Conservation (phyloP, 2,888 invertebrate species). For the Acleris holmiana region DNA sequence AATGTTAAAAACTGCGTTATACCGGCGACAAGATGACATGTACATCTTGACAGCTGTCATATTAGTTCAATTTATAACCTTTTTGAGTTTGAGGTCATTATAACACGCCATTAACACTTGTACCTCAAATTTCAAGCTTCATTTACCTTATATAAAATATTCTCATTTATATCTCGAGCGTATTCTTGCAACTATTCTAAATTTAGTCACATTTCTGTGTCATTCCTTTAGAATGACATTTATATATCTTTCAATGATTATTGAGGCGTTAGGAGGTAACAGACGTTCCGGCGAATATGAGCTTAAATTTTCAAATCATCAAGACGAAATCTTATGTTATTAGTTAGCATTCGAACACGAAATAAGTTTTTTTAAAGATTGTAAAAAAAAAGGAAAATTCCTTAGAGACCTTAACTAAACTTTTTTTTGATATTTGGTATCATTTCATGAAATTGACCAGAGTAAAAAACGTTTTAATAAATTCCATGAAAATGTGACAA, state of each 20-base stretch:
- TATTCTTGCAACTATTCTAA: conserved; percentile 29
- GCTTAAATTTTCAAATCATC: too few relatives aligned
- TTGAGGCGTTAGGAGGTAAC: too few relatives aligned
- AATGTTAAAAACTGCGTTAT: neutral
- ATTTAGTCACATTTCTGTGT: conserved; percentile 11
- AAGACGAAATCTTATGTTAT: too few relatives aligned
- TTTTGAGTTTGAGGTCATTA: too few relatives aligned
- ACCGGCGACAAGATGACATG: neutral
- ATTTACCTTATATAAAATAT: conserved; percentile 41
- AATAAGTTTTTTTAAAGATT: too few relatives aligned
- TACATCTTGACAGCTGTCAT: neutral
- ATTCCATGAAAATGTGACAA: neutral
- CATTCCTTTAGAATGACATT: neutral
- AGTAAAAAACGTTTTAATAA: too few relatives aligned
- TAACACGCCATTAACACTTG: conserved; percentile 3
- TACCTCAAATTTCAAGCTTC: conserved; percentile 38
- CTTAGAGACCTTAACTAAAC: too few relatives aligned
- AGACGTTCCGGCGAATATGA: too few relatives aligned
- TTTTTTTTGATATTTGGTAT: conserved; percentile 1
- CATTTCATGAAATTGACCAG: too few relatives aligned
- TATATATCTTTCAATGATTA: too few relatives aligned
- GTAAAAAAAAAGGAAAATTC: too few relatives aligned
- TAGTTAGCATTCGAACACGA: too few relatives aligned
- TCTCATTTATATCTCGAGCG: conserved; percentile 36
- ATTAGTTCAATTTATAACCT: neutral